A percentile compares a stretch with the other conserved stretches of the same genome.
Conservation (phyloP, 2,113 vertebrate species). For the Saimiri boliviensis region DNA sequence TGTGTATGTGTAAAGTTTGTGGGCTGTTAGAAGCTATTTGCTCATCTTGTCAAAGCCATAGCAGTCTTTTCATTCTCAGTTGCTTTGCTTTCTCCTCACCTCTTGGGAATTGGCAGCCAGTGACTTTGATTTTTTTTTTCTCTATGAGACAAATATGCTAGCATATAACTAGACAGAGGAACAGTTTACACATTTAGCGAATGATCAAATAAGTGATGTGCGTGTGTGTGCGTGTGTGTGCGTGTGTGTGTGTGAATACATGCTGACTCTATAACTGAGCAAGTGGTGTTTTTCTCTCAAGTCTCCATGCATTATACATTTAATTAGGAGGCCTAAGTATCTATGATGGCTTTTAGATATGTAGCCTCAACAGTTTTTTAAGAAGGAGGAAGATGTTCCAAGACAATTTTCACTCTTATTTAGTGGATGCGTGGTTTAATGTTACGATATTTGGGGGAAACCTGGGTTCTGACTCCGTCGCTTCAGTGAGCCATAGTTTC, state of each 20-base stretch:
- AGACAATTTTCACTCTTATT: not conserved
- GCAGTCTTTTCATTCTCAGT: not conserved
- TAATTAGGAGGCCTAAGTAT: not conserved
- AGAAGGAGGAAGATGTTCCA: not conserved
- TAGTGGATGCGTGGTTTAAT: not conserved
- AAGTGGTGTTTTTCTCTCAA: not conserved
- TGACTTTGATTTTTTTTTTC: not conserved
- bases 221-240: not conserved
- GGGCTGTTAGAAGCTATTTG: not conserved
- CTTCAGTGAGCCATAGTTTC: not conserved
- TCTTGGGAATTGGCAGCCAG: not conserved
- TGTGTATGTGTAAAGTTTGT: not conserved
- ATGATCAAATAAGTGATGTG: not conserved
- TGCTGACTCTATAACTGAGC: not conserved
- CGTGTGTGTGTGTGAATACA: not conserved
- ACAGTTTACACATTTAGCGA: not conserved
- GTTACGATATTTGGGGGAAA: not conserved
- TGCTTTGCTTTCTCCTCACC: not conserved
- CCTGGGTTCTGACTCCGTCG: not conserved
- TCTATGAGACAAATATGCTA: not conserved
- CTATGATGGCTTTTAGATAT: not conserved
- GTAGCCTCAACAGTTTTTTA: not conserved
- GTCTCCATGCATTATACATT: not conserved
- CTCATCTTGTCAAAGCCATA: not conserved
- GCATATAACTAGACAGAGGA: not conserved